Conservation (phyloP, 2,888 invertebrate genomes). For the Oscheius sp. region DNA sequence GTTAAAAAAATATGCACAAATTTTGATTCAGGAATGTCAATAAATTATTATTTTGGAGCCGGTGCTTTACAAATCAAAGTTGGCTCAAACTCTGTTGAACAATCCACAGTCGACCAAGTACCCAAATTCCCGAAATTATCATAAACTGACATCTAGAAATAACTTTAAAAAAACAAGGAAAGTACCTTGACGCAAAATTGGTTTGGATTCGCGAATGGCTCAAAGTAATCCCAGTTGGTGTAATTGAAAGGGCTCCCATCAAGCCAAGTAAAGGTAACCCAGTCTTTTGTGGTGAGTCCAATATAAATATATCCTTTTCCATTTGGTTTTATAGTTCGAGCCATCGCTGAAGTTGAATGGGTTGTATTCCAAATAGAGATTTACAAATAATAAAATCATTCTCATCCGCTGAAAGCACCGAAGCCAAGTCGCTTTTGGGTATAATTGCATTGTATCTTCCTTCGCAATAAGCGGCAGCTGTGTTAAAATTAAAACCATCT, state of each 20-base stretch:
- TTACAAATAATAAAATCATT: not conserved
- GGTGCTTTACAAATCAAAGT: not conserved
- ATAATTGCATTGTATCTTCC: not conserved
- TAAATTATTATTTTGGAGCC: not conserved
- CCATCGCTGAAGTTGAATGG: not conserved
- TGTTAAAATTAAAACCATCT: not conserved
- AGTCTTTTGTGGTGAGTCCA: not conserved
- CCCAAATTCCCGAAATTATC: not conserved
- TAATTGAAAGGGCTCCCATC: not conserved
- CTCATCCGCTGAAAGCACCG: not conserved
- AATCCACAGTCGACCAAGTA: not conserved
- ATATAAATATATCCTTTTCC: not conserved
- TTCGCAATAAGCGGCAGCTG: not conserved
- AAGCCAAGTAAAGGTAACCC: not conserved
- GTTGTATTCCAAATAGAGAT: not conserved
- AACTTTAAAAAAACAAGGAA: not conserved
- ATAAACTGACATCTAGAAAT: not conserved
- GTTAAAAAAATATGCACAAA: not conserved
- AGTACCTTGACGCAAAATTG: not conserved
- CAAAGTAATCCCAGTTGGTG: not conserved
- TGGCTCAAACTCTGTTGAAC: not conserved
- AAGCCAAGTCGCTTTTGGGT: not conserved
- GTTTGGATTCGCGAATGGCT: not conserved
- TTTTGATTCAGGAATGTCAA: slow-evolving; percentile 5
- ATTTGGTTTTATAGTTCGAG: not conserved